A percentile compares a stretch with the other conserved stretches of the same genome.
These are phyloP conservation scores for Himalopsyche japonica DNA, from an alignment of 2,888 invertebrate genomes.

Conservation along the genomic window DNA sequence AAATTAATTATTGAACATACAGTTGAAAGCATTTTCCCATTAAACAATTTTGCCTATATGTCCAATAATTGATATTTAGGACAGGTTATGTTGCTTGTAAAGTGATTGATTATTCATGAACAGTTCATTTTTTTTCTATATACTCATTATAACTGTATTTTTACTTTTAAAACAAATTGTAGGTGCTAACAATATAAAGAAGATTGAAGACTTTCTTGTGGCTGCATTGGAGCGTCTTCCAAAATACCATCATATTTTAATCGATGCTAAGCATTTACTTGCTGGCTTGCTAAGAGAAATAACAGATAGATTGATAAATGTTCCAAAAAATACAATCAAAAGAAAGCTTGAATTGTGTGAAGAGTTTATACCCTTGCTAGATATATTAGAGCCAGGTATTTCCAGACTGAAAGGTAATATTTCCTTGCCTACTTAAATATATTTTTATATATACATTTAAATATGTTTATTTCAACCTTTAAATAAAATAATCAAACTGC, in stretches of 20 bases:
- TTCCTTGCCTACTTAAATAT: not conserved
- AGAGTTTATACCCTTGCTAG: conserved; percentile 66
- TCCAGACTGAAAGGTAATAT: conserved; percentile 67
- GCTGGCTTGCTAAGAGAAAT: conserved; percentile 62
- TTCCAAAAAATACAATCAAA: conserved; percentile 60
- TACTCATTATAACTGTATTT: conserved; percentile 26
- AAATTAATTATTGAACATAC: no score
- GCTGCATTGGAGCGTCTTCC: conserved; percentile 64
- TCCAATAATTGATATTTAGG: no score
- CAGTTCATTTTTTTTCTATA: no score
- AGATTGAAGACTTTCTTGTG: conserved; percentile 57
- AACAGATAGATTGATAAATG: conserved; percentile 56
- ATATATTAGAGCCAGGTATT: conserved; percentile 71
- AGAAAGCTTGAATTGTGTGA: conserved; percentile 69
- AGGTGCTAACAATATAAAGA: conserved; percentile 57
- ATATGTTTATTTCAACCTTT: not conserved
- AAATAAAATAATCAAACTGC: not conserved
- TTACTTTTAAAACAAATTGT: not conserved
- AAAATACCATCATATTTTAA: conserved; percentile 67
- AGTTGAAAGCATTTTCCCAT: no score
- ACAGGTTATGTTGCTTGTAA: no score
- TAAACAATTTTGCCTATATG: no score
- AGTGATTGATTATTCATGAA: no score
- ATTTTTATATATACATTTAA: not conserved
- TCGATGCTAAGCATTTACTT: conserved; percentile 72